Base-by-base conservation (phyloP, 2,113 vertebrate genomes). In the Rousettus leschenaultii region DNA sequence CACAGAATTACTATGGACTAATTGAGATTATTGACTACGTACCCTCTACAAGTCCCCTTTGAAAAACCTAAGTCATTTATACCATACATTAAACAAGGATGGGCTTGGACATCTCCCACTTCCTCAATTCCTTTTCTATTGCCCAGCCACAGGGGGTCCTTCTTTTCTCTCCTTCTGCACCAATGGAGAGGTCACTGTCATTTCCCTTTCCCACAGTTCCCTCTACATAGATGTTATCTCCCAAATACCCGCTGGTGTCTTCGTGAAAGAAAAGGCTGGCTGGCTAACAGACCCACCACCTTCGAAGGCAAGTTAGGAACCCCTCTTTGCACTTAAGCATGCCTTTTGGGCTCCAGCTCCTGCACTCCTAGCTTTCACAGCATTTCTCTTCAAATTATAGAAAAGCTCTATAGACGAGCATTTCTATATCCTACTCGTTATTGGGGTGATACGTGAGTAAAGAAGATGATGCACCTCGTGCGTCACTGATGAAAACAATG, bases 11-110 rank as follows among this genome's bases (percentile, higher is more conserved):
- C 45, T 61, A 9, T 51, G 85, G 70, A 80, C 30, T 63, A 55
- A 89, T 80, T 94, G 86, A 89, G 73, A 89, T 95, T 86, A 89
- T 28, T 89, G 53, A 51, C 35, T 84, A 65, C 15, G 26, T 8
- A 82, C 26, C 48, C 73, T 68, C 40, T 68, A 6, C 28, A 79
- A 75, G 40, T 75, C 80, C n/a, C 86, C 26, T 73, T 38, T 78
- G 83, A 91, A 75, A 74, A 94, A 35, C 30, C 16, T 35, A 57
- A 91, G 53, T 71, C 51, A 35, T 65, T 94, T 22, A 18, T 3
- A 38, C 57, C 5, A 30, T 21, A 28, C n/a, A 13, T 55, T 38
- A 55, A 55, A 73, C 14, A 53, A 28, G 13, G 2, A 59, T 91
- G 57, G 33, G 35, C 28, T 80, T 77, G 70, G 30, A 30, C 15